Evolutionary conservation across 2,113 vertebrate genomes (phyloP).

Genomic region (Tenebrosternarchus preto): DNA sequence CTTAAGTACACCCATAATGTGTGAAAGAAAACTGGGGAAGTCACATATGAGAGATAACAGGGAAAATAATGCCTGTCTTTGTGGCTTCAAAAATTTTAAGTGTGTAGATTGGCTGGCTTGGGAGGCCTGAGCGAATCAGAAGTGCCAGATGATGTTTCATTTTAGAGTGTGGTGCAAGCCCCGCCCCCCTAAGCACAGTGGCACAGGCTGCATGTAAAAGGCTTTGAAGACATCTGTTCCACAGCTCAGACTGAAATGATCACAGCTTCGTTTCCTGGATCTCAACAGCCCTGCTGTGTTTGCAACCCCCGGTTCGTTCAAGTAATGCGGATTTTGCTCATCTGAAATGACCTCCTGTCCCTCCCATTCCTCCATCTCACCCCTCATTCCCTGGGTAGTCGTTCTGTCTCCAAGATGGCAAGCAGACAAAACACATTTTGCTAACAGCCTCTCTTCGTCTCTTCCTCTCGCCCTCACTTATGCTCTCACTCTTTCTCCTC

Average conservation of each 20-base stretch:
- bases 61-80: not conserved
- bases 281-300: slow-evolving; percentile 29
- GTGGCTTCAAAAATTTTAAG: not conserved
- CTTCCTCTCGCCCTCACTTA: not conserved
- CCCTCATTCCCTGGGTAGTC: slow-evolving; percentile 34
- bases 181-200: not conserved
- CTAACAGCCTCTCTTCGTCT: slow-evolving; percentile 37
- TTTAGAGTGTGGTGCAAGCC: not conserved
- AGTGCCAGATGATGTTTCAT: slow-evolving; percentile 31
- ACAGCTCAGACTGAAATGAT: slow-evolving; percentile 30
- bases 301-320: not conserved
- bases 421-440: slow-evolving; percentile 49
- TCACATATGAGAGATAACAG: not conserved
- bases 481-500: slow-evolving; percentile 1
- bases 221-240: slow-evolving; percentile 30
- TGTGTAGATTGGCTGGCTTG: not conserved
- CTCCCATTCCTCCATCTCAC: slow-evolving; percentile 10
- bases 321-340: slow-evolving; percentile 33
- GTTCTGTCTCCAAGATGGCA: slow-evolving; percentile 37
- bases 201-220: slow-evolving; percentile 7
- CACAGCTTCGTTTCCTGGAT: slow-evolving; percentile 17
- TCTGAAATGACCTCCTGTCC: slow-evolving; percentile 40
- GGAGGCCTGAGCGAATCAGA: not conserved
- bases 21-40: not conserved
- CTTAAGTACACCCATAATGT: slow-evolving; percentile 12